Evolutionary conservation across 2,113 vertebrate genomes (phyloP), one percentile per base, ranked within the genome.

Genomic region (Jaculus jaculus): DNA sequence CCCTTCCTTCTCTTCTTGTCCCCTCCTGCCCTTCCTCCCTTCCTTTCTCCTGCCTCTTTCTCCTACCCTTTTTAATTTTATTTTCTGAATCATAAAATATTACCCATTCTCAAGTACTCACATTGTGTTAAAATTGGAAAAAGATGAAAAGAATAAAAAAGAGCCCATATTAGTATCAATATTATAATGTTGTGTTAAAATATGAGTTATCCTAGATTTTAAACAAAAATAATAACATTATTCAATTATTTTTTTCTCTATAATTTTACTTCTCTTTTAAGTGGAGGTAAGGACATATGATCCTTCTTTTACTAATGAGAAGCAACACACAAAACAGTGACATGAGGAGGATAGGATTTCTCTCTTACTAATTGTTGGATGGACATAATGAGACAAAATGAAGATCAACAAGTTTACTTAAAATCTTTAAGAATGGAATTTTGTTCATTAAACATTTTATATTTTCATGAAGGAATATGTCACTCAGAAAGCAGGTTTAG

Each of bases 51-150:
- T 54, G 4, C 28, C 26, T 51, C 28, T 7, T 32, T 8, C 16
- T 23, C 32, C 3, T 9, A 13, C 17, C 11, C 8, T 23, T 18
- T 58, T 3, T 58, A 32, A 23, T n/a, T 21, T 20, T 58, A 34
- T 74, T 73, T 30, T 26, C 20, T 60, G 74, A 32, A 63, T 78
- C 47, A 93, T 32, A 65, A 96, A 90, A 66, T 47, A 82, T 47
- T 15, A 7, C 26, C 2, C 20, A 2, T 20, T 20, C 28, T 94
- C 54, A 93, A 95, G 92, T 75, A 63, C 42, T 63, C 73, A 93
- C 82, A 93, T 63, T 96, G 84, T 51, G 73, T 10, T 94, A 3
- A 77, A 39, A 86, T 91, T 80, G 92, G 21, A 34, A 24, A 24
- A 80, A 90, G 80, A 0, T n/a, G 6, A 68, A 94, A 54, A 54